phyloP scores from a whole-genome alignment of 2,888 invertebrate species.

The Thymelicus lineola region DNA sequence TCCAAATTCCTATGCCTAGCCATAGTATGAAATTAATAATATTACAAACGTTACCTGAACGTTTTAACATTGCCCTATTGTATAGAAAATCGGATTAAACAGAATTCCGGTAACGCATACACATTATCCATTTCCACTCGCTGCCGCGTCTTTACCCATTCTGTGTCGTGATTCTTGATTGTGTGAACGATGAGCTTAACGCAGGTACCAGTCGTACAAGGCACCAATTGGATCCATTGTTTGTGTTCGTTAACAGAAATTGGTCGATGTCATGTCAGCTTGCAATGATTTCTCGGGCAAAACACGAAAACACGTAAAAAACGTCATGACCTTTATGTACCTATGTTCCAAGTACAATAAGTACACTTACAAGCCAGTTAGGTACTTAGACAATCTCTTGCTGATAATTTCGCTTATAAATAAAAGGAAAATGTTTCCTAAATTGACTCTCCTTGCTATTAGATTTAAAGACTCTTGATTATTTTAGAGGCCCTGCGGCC shows the following conservation, averaged over 20 bases:
- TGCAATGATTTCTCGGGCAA: constrained; percentile 52
- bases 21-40: too few relatives aligned
- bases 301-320: constrained; percentile 29
- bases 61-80: too few relatives aligned
- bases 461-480: neutral
- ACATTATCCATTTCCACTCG: neutral
- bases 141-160: neutral
- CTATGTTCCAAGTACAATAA: neutral
- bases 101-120: too few relatives aligned
- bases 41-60: too few relatives aligned
- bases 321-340: constrained; percentile 19
- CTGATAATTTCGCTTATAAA: neutral
- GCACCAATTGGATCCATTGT: constrained; percentile 22
- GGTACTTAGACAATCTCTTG: neutral
- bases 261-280: constrained; percentile 47
- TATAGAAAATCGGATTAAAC: too few relatives aligned
- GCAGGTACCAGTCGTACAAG: constrained; percentile 29
- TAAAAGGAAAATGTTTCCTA: neutral
- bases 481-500: neutral
- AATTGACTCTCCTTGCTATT: neutral
- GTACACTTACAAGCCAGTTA: too few relatives aligned
- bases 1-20: too few relatives aligned
- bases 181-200: neutral
- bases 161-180: neutral
- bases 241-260: constrained; percentile 20